Conservation (phyloP, 2,113 vertebrate species). For the Campylorhamphus procurvoides region DNA sequence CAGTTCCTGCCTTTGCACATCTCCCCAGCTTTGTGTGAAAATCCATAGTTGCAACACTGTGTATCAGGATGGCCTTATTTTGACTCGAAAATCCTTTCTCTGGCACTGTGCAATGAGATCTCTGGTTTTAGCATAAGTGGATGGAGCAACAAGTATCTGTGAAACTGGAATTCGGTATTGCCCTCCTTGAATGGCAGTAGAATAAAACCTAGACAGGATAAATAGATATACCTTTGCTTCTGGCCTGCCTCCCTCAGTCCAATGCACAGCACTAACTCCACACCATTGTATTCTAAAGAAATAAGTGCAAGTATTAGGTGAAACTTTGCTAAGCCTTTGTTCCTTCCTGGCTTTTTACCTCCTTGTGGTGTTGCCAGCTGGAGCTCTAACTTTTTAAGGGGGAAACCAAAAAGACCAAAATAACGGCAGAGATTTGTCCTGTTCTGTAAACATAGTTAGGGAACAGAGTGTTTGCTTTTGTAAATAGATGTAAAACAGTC, state of each 20-base stretch:
- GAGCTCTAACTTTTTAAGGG: background rate
- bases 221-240: background rate
- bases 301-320: background rate
- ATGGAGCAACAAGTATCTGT: background rate
- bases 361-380: background rate
- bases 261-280: background rate
- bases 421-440: background rate
- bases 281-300: background rate
- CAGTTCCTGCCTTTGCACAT: background rate
- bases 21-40: background rate
- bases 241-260: background rate
- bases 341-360: background rate
- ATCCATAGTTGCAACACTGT: background rate
- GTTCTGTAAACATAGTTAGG: background rate
- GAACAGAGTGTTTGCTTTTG: background rate
- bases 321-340: background rate
- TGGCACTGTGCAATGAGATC: background rate
- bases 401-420: background rate
- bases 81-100: background rate
- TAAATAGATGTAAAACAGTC: background rate
- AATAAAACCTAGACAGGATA: background rate
- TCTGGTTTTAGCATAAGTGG: background rate
- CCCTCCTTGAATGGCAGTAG: background rate
- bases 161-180: background rate
- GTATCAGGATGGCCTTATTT: background rate